These are phyloP conservation scores for Neopipo cinnamomea DNA, from an alignment of 2,113 vertebrate genomes.

Conservation along the genomic window DNA sequence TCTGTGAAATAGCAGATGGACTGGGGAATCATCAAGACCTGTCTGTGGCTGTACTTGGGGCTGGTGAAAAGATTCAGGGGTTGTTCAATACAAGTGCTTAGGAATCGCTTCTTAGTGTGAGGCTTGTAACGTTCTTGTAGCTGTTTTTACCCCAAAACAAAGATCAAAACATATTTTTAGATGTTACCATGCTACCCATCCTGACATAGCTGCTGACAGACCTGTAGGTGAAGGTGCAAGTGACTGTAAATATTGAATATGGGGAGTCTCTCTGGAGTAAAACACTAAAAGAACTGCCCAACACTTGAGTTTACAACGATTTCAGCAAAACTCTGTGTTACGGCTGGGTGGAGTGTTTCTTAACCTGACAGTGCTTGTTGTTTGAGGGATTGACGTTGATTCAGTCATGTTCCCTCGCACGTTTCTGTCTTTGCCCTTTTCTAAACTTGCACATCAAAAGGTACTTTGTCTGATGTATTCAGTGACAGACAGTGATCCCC, in stretches of 20 bases:
- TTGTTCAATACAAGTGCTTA: neutral
- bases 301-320: neutral
- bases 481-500: neutral
- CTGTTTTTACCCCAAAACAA: neutral
- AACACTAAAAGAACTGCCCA: neutral
- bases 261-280: neutral
- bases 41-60: neutral
- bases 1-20: neutral
- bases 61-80: neutral
- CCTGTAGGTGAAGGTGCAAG: neutral
- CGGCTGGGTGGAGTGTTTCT: neutral
- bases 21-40: neutral
- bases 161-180: neutral
- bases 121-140: neutral
- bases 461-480: neutral
- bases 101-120: neutral
- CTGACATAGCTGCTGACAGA: neutral
- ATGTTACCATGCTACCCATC: neutral
- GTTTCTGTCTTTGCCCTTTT: neutral
- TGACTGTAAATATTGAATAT: neutral
- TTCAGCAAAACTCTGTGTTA: neutral
- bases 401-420: neutral
- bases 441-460: neutral
- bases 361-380: neutral
- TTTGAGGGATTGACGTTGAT: neutral